Base-by-base conservation (phyloP, 2,113 vertebrate species). In the Condylura cristata region DNA sequence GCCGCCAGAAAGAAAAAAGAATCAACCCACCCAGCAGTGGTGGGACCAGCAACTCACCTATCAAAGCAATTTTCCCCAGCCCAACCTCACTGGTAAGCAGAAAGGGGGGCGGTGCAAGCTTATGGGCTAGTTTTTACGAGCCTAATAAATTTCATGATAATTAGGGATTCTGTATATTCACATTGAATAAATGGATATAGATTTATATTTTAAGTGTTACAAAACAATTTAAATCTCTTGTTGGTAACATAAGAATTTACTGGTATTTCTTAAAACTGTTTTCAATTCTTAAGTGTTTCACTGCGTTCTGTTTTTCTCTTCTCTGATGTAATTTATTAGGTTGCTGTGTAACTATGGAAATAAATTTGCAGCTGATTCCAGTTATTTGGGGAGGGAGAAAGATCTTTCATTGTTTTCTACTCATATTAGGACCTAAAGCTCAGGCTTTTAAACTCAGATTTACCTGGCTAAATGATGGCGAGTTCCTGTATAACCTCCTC, bases 1-100 rank as follows among this genome's bases (percentile, higher is more conserved):
- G 99, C 83, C 99, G 99, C 96, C 99, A 99, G 98, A 99, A 99
- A 84, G 99, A 99, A 97, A 99, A 99, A 98, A 98, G 99, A 97
- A 99, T 99, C 95, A 99, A 99, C 98, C 99, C 99, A 65, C 99
- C 99, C 48, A 99, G 99, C 98, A 99, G 99, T 90, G 99, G 99
- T 94, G 98, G 98, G 98, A 98, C 98, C 96, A 98, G 98, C 98
- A 99, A 97, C 98, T 99, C 99, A 46, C 99, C 99, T 96, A 99
- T 99, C 97, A 99, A 99, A 99, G 98, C 99, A 97, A 99, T 99
- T 98, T 99, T 99, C 96, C 98, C 99, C 92, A 99, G 98, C 97
- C 99, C 99, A 93, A 99, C 99, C 97, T 98, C 99, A 90, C 97
- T 99, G 99, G 99, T 99, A 98, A 98, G 98, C 65, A 20, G 34